Conservation (phyloP, 2,888 invertebrate genomes). For the Tetragnatha montana region DNA sequence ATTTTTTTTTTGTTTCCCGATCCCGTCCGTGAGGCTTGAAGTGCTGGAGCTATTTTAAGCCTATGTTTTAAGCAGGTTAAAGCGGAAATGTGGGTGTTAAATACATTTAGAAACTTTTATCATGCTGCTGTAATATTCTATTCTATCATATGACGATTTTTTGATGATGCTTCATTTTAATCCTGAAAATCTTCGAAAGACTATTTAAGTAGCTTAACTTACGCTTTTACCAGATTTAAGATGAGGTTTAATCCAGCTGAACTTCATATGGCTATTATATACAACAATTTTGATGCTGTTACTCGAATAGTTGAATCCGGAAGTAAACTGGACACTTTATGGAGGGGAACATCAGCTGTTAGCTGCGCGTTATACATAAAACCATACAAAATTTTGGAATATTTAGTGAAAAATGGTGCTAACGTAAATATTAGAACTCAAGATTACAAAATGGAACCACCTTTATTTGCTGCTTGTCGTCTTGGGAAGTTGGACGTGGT, state of each 20-base stretch:
- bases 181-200: not conserved
- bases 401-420: slow-evolving; percentile 50
- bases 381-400: slow-evolving; percentile 42
- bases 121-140: no score
- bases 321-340: slow-evolving; percentile 20
- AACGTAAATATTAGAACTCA: slow-evolving; percentile 42
- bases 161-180: no score
- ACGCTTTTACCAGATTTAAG: not conserved
- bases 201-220: not conserved
- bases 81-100: no score
- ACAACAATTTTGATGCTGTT: slow-evolving; percentile 29
- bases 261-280: slow-evolving; percentile 54
- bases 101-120: no score
- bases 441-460: slow-evolving; percentile 59
- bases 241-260: slow-evolving; percentile 43
- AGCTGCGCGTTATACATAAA: slow-evolving; percentile 49
- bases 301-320: slow-evolving; percentile 11
- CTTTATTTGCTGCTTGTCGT: slow-evolving; percentile 61
- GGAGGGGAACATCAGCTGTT: slow-evolving; percentile 46
- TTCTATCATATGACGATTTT: no score
- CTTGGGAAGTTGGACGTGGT: slow-evolving; percentile 26
- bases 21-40: no score
- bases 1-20: no score
- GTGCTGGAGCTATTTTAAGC: no score
- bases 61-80: no score